Evolutionary conservation across 2,888 invertebrate genomes (phyloP).

Genomic region (Acanthococcus lagerstroemiae): DNA sequence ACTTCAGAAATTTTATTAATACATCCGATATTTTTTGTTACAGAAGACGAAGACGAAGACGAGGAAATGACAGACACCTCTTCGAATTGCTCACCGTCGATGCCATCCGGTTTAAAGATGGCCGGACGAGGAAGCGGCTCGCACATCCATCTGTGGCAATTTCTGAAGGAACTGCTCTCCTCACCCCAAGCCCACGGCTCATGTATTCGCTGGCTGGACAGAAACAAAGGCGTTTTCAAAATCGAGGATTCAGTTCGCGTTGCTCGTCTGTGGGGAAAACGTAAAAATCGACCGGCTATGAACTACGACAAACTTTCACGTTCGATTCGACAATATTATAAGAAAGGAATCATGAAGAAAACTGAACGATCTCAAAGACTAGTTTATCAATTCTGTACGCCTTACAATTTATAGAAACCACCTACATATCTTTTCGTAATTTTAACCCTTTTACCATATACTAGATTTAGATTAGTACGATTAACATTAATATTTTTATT

Average conservation of each 20-base stretch:
- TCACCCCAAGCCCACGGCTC: slow-evolving; percentile 81
- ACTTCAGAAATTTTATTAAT: too few relatives aligned
- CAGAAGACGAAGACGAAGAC: slow-evolving; percentile 27
- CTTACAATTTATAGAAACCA: slow-evolving; percentile 48
- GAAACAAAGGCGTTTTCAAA: slow-evolving; percentile 90
- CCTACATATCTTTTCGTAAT: slow-evolving; percentile 1
- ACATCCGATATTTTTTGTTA: too few relatives aligned
- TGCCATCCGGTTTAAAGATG: slow-evolving; percentile 15
- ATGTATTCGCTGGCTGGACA: slow-evolving; percentile 95
- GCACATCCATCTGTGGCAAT: slow-evolving; percentile 98
- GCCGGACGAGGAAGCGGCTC: slow-evolving; percentile 22
- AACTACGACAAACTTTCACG: slow-evolving; percentile 98
- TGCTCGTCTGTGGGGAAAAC: slow-evolving; percentile 93
- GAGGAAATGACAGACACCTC: slow-evolving; percentile 20
- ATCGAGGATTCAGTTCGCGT: slow-evolving; percentile 97
- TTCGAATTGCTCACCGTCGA: neutral
- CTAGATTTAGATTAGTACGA: slow-evolving; percentile 10
- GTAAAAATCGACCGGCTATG: slow-evolving; percentile 98
- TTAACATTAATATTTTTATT: slow-evolving; percentile 26
- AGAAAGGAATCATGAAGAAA: slow-evolving; percentile 99
- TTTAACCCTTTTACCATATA: neutral
- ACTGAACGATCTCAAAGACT: slow-evolving; percentile 94
- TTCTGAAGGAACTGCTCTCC: slow-evolving; percentile 86
- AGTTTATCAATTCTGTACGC: slow-evolving; percentile 97
- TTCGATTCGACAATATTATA: slow-evolving; percentile 96